Evolutionary conservation across 2,113 vertebrate species (phyloP).

Genomic region (Xerus inauris): DNA sequence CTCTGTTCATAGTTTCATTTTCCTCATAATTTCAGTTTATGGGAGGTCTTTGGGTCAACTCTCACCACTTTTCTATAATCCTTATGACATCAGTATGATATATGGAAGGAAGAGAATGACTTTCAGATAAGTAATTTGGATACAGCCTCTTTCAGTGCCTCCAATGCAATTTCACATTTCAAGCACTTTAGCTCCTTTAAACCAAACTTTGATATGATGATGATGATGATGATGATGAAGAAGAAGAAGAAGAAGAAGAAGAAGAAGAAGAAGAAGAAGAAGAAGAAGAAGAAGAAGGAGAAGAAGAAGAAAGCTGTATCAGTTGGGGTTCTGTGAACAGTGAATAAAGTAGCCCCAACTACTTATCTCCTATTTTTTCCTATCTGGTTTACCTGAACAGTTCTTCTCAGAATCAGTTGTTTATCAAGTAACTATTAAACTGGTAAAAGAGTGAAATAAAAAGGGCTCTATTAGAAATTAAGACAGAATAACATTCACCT

Average conservation of each 20-base stretch:
- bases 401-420: neutral
- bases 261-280: too few relatives aligned
- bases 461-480: neutral
- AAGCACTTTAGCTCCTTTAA: neutral
- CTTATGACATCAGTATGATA: neutral
- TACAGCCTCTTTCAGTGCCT: neutral
- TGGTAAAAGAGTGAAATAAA: neutral
- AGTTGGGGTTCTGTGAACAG: neutral
- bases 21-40: neutral
- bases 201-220: neutral
- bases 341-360: neutral
- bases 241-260: too few relatives aligned
- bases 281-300: too few relatives aligned
- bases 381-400: neutral
- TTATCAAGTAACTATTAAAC: neutral
- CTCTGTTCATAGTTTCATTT: neutral
- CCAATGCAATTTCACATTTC: neutral
- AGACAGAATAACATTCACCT: neutral
- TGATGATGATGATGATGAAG: neutral
- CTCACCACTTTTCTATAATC: neutral
- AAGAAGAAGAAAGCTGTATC: neutral
- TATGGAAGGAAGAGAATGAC: neutral
- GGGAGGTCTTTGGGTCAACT: neutral
- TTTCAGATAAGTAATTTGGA: neutral
- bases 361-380: neutral